Base-by-base conservation (phyloP, 2,888 invertebrate species). In the Parelbella ahira region DNA sequence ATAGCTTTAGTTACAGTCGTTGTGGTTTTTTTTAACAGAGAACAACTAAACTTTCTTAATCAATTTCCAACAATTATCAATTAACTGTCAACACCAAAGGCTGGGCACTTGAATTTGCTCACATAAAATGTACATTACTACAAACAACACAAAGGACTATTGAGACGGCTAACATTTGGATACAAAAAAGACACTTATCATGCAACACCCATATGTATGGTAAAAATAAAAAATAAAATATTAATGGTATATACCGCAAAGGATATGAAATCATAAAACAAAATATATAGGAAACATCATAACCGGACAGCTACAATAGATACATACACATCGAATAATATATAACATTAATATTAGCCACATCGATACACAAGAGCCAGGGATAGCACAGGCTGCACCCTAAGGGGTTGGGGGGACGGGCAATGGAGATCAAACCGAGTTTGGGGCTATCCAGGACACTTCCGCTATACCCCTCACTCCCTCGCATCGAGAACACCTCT, bases 401-500 rank as follows among this genome's bases (percentile, higher is more conserved):
- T 82, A 64, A 74, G 78, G 73, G 66, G 65, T 50, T 52, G 60
- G 80, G 80, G n/a, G 81, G 77, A 66, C 64, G 72, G 75, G 76
- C 74, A 71, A 71, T 73, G 75, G 77, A 75, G 73, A 73, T 76
- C 78, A 71, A 75, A 78, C 82, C 80, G 81, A 81, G 78, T 70
- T 76, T 60, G 81, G 84, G 81, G 78, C 79, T 79, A 75, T 79
- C 80, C 79, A 74, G 67, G 80, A 82, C 83, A 84, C 82, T 79
- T 80, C 81, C 81, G 82, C 84, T 81, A 80, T 83, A 84, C 86
- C 86, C 86, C 86, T 81, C 84, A 83, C 86, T 86, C 86, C 82
- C 86, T 83, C 82, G 80, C 79, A 86, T 84, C 86, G 86, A 86
- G 86, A 84, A 87, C 86, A 87, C 86, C 86, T 86, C 86, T 84